Base-by-base conservation (phyloP, 2,888 invertebrate species). In the Andrena bicolor region DNA sequence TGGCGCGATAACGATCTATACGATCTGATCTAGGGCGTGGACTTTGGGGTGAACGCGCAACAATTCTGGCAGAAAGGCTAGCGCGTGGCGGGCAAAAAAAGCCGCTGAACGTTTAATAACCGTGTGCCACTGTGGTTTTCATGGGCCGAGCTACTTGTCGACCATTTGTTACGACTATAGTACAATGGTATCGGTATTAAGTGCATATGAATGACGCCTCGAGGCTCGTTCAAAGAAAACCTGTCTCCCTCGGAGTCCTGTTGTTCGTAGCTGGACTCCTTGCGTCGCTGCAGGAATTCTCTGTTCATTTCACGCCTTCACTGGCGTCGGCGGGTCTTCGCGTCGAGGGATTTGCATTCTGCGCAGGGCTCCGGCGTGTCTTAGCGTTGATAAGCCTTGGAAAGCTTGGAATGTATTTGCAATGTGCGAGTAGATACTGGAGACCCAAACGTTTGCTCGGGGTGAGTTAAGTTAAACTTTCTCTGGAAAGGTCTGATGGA, bases 21-120 rank as follows among this genome's bases (percentile, higher is more conserved):
- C 65, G 53, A 75, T 76, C 64, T 30, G 48, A 69, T 75, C 30
- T 13, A 78, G 81, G 81, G 77, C 70, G 77, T 73, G 81, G 77
- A 69, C 60, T 70, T 65, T 61, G 35, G 68, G 73, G 72, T 69
- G 73, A 80, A 23, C 63, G 73, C 41, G 23, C 35, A 61, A 51
- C 60, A 26, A n/a, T 51, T 41, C 26, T 13, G 20, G 56, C 32
- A 20, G 74, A 70, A 65, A 68, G 63, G 16, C 58, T 5, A 41
- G 23, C 8, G 8, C 28, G n/a, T 8, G 13, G 10, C 20, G 8
- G 30, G n/a, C 16, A 63, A 73, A 53, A 53, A 78, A 63, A 16
- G 13, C 1, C 0, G 1, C 7, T 16, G 35, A 53, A 66, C 49
- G 74, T 41, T 74, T 48, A 68, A 69, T 58, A 76, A 63, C 20